phyloP scores from a whole-genome alignment of 2,888 invertebrate genomes.

The Plebejus argus region DNA sequence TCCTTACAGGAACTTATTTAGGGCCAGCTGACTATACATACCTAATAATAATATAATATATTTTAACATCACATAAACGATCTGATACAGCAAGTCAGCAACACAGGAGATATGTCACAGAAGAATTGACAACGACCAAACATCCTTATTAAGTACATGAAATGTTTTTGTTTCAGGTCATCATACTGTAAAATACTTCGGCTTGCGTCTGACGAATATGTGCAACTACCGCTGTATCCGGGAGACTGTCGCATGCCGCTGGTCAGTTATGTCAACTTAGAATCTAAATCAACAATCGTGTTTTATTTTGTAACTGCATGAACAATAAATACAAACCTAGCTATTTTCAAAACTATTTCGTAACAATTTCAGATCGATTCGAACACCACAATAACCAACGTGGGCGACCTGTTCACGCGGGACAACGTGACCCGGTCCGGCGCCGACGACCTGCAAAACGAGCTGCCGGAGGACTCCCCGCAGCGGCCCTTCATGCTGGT shows the following conservation, averaged over 20 bases:
- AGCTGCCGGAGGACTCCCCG: conserved; percentile 66
- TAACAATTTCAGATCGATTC: conserved; percentile 51
- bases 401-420: conserved; percentile 48
- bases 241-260: conserved; percentile 88
- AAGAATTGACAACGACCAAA: no score
- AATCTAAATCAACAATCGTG: not conserved
- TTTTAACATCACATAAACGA: no score
- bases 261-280: conserved; percentile 50
- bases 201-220: conserved; percentile 86
- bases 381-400: conserved; percentile 50
- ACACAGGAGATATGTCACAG: no score
- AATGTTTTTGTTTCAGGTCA: conserved; percentile 73
- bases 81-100: no score
- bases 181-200: conserved; percentile 90
- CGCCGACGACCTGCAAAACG: conserved; percentile 62
- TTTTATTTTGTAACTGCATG: no score
- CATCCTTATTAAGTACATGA: no score
- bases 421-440: conserved; percentile 57
- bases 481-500: conserved; percentile 64
- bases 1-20: no score
- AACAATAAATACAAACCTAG: not conserved
- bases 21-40: no score
- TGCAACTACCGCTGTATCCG: conserved; percentile 86
- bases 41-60: no score
- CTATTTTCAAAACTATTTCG: not conserved